Conservation (phyloP, 2,797 vertebrate genomes). For the Anomalospiza imberbis region DNA sequence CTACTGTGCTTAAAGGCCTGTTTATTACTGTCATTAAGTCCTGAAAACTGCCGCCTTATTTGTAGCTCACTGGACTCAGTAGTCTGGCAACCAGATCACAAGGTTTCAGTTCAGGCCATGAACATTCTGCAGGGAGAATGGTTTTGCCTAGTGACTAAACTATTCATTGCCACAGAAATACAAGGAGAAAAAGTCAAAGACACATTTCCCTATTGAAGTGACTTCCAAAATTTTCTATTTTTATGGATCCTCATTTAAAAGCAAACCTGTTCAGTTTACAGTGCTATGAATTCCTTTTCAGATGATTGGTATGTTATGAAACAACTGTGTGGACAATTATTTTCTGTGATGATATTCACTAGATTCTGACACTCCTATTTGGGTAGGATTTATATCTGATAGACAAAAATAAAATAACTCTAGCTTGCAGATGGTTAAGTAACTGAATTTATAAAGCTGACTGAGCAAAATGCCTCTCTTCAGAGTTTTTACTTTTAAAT, state of each 20-base stretch:
- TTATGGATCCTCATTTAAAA: not conserved
- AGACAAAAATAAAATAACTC: slow-evolving; percentile 22
- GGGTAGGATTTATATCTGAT: not conserved
- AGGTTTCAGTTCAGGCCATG: slow-evolving; percentile 11
- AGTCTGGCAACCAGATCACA: not conserved
- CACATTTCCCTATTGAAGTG: not conserved
- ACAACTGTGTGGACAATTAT: not conserved
- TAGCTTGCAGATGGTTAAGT: slow-evolving; percentile 41
- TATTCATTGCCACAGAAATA: not conserved
- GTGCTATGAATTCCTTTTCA: not conserved
- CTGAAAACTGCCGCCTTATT: not conserved
- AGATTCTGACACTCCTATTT: not conserved
- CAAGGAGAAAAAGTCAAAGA: not conserved
- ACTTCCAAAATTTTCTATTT: not conserved
- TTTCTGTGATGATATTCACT: slow-evolving; percentile 12
- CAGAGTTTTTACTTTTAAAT: slow-evolving; percentile 60
- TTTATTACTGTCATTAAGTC: not conserved
- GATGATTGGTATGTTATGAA: not conserved
- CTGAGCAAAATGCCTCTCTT: slow-evolving; percentile 32
- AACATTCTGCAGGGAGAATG: not conserved
- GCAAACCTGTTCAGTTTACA: not conserved
- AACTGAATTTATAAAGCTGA: slow-evolving; percentile 27
- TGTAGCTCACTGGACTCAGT: not conserved
- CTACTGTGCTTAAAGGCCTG: not conserved
- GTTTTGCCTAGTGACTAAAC: not conserved